Evolutionary conservation across 2,888 invertebrate genomes (phyloP), one percentile per base, ranked within the genome.

Genomic region (Erpobdella octoculata): DNA sequence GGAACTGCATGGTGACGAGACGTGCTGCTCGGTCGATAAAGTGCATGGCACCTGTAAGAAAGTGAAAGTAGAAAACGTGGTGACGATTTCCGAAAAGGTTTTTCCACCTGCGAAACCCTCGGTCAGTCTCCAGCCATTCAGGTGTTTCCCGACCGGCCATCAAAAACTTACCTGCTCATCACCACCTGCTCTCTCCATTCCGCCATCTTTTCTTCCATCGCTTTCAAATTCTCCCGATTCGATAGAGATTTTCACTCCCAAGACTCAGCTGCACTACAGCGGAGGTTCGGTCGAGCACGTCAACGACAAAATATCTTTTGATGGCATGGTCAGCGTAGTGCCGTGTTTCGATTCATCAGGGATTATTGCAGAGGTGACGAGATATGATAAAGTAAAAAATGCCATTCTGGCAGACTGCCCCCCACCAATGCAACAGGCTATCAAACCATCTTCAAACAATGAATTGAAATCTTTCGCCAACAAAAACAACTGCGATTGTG

Each of bases 101-200:
- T 31, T 28, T 31, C 5, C 38, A 15, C 21, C 8, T 2, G 28
- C 41, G 25, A 67, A 67, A 41, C 67, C 67, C n/a, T 67, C 67
- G 1, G 67, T 31, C 25, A 41, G 41, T 33, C 67, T 67, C 33
- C 67, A 67, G 18, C 67, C 67, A 15, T 67, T 67, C 46, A 1
- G 67, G 28, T 28, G 25, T n/a, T 28, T 5, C 5, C 53, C 53
- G 4, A 9, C 53, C 2, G 21, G 15, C 21, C 21, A 15, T 18
- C 53, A 9, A 15, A 6, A 53, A 21, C 46, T n/a, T n/a, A n/a
- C 2, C 5, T 5, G 46, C 21, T 46, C 5, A 21, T 46, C 46
- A 18, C 21, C 46, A 21, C 46, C 46, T 21, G 46, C 21, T 46
- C 46, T 21, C 9, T 53, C 53, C 6, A 12, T 53, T 53, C 28